Percentiles rank a stretch among this genome's conserved stretches.
Evolutionary conservation across 2,113 vertebrate genomes (phyloP).

Genomic region (Acrocephalus arundinaceus): DNA sequence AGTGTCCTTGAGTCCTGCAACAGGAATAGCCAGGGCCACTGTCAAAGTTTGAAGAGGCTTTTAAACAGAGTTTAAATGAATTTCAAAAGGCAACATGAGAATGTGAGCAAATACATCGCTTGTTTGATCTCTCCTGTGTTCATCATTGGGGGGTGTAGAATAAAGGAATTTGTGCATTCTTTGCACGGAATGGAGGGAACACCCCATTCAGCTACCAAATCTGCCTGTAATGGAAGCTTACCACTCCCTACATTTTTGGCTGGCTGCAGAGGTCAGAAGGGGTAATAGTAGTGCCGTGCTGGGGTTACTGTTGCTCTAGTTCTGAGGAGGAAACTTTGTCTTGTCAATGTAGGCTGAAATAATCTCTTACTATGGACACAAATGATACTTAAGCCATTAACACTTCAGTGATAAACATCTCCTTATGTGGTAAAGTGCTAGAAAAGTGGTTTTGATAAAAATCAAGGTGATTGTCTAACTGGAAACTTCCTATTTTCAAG

Average conservation of each 20-base stretch:
- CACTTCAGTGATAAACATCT: background rate
- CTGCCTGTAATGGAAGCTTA: background rate
- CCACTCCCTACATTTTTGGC: conserved; percentile 53
- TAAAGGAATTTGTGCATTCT: conserved; percentile 3
- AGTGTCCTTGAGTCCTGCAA: background rate
- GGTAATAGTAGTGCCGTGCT: background rate
- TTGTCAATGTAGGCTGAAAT: background rate
- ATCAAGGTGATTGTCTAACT: background rate
- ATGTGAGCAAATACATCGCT: background rate
- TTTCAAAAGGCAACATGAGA: background rate
- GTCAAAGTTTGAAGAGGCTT: background rate
- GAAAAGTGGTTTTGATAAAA: background rate
- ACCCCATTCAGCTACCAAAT: background rate
- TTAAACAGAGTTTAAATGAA: background rate
- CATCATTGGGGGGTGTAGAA: background rate
- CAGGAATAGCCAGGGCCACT: background rate
- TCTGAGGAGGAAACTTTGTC: background rate
- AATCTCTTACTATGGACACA: background rate
- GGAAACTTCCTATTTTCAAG: background rate
- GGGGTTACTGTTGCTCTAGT: background rate
- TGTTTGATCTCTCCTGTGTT: background rate
- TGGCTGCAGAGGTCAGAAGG: conserved; percentile 15
- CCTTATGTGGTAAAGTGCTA: background rate
- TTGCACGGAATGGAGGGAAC: conserved; percentile 20
- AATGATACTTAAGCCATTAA: background rate